These are phyloP conservation scores for Onychostruthus taczanowskii DNA, from an alignment of 2,113 vertebrate genomes.

Conservation along the genomic window DNA sequence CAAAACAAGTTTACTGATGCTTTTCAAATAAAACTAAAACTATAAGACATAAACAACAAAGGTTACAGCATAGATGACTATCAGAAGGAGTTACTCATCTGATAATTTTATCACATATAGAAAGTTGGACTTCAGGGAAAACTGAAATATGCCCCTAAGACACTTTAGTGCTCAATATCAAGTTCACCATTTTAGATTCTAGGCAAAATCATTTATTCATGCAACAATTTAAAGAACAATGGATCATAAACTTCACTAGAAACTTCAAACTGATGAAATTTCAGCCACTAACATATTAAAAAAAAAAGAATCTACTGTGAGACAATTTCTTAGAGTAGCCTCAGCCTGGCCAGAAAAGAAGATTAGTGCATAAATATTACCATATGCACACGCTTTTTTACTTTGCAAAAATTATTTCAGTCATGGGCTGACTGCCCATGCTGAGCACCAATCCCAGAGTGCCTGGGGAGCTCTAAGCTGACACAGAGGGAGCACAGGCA, in stretches of 20 bases:
- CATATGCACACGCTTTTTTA: rapidly evolving
- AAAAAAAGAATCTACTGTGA: background rate
- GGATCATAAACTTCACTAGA: background rate
- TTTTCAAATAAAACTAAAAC: background rate
- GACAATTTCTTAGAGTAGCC: background rate
- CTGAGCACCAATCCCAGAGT: background rate
- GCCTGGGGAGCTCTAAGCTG: background rate
- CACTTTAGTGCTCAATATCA: background rate
- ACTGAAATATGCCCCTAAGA: background rate
- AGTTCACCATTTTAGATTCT: background rate
- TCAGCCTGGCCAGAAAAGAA: background rate
- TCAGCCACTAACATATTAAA: background rate
- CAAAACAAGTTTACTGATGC: background rate
- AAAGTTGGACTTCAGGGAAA: background rate
- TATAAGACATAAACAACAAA: background rate
- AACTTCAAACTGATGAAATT: background rate
- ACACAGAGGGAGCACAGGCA: background rate
- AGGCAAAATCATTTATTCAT: background rate
- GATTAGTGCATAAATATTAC: background rate
- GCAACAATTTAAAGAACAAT: background rate
- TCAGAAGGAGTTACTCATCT: background rate
- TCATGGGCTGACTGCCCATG: rapidly evolving
- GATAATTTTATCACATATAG: background rate
- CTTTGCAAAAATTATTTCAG: background rate
- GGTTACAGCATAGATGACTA: background rate